These are phyloP conservation scores for Magallana gigas DNA, from an alignment of 1,140 invertebrate genomes.

Conservation along the genomic window DNA sequence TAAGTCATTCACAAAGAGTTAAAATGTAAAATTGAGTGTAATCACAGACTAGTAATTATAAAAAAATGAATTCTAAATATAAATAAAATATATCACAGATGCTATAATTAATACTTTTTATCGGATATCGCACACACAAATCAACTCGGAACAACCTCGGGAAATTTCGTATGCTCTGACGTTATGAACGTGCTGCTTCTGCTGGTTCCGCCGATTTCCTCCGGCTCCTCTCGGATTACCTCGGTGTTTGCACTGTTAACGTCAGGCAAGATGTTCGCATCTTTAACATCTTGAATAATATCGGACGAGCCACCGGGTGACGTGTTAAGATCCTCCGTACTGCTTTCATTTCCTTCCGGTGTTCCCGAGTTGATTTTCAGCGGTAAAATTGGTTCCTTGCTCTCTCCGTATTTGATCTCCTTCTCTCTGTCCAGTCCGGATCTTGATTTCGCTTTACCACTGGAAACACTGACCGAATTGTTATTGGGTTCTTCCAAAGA, in stretches of 20 bases:
- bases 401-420: conserved; percentile 1
- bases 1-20: no score
- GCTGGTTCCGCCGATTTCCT: conserved; percentile 21
- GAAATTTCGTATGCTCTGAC: conserved; percentile 43
- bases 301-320: conserved; percentile 34
- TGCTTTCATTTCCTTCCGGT: conserved; percentile 1
- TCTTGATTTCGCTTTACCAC: conserved; percentile 32
- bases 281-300: conserved; percentile 21
- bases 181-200: conserved; percentile 51
- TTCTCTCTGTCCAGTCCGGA: not conserved
- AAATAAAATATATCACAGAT: conserved; percentile 28
- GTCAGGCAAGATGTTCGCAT: conserved; percentile 40
- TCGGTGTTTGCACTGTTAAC: conserved; percentile 15
- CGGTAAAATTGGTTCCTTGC: conserved; percentile 27
- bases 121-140: not conserved
- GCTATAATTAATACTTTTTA: not conserved
- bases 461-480: not conserved
- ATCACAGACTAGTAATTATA: conserved; percentile 13
- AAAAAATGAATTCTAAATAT: not conserved
- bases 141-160: conserved; percentile 28
- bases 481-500: not conserved
- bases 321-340: not conserved
- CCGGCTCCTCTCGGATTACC: conserved; percentile 23
- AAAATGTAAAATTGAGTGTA: not conserved
- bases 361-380: not conserved